phyloP scores from a whole-genome alignment of 2,113 vertebrate species.

The Bambusicola thoracicus region DNA sequence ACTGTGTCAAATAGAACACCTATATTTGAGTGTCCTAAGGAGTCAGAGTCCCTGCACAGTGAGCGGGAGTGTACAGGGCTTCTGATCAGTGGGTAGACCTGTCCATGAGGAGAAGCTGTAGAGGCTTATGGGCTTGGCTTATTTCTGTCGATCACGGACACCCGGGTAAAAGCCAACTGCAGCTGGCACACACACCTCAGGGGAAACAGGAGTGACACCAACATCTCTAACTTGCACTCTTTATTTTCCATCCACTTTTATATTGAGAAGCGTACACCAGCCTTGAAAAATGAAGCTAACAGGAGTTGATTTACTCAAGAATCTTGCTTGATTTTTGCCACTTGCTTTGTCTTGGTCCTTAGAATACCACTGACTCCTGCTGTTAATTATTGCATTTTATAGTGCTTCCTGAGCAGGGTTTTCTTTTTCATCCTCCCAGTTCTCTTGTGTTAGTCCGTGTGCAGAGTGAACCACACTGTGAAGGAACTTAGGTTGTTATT shows the following conservation, averaged over 20 bases:
- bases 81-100: background rate
- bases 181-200: background rate
- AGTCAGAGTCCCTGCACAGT: background rate
- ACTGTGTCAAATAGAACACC: background rate
- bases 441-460: background rate
- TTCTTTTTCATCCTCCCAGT: background rate
- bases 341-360: background rate
- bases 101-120: background rate
- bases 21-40: background rate
- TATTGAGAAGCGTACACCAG: accelerated
- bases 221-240: background rate
- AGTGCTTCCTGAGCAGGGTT: background rate
- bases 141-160: background rate
- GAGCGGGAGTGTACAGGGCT: accelerated
- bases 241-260: background rate
- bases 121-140: background rate
- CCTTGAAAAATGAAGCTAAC: background rate
- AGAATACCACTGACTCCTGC: background rate
- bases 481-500: background rate
- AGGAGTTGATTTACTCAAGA: background rate
- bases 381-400: background rate
- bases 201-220: background rate
- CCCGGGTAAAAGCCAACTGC: background rate
- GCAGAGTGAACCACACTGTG: background rate
- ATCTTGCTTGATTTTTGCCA: background rate